A percentile compares a stretch with the other conserved stretches of the same genome.
phyloP scores from a whole-genome alignment of 2,113 vertebrate genomes.

The Takifugu bimaculatus region DNA sequence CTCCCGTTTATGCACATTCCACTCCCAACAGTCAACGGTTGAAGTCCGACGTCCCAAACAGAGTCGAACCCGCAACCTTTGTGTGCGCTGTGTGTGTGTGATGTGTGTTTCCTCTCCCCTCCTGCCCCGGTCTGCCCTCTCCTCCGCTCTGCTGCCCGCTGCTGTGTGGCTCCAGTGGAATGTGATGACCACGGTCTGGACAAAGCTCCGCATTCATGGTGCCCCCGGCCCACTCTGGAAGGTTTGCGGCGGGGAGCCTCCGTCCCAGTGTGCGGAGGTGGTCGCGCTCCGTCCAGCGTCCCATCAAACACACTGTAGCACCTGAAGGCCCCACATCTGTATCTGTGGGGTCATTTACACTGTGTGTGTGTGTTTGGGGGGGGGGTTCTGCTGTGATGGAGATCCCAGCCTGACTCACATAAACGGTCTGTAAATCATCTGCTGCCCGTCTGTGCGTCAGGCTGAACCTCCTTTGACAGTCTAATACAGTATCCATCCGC shows the following conservation, averaged over 20 bases:
- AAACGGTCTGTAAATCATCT: constrained; percentile 4
- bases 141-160: constrained; percentile 66
- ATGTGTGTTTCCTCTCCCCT: constrained; percentile 18
- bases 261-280: constrained; percentile 39
- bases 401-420: background rate
- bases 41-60: background rate
- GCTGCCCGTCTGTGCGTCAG: constrained; percentile 35
- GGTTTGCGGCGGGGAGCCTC: constrained; percentile 55
- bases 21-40: constrained; percentile 23
- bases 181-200: constrained; percentile 74
- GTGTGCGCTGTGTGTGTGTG: background rate
- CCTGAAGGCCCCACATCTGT: background rate
- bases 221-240: constrained; percentile 63
- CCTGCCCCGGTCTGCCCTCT: constrained; percentile 47
- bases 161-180: constrained; percentile 75
- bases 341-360: background rate
- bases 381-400: background rate
- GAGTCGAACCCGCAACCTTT: background rate
- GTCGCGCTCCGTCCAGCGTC: constrained; percentile 45
- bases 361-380: too few relatives aligned
- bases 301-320: constrained; percentile 39
- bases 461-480: constrained; percentile 34
- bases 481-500: constrained; percentile 45
- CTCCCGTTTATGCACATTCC: constrained; percentile 34
- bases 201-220: constrained; percentile 76